Conservation (phyloP, 2,888 invertebrate species). For the Thera obeliscata region DNA sequence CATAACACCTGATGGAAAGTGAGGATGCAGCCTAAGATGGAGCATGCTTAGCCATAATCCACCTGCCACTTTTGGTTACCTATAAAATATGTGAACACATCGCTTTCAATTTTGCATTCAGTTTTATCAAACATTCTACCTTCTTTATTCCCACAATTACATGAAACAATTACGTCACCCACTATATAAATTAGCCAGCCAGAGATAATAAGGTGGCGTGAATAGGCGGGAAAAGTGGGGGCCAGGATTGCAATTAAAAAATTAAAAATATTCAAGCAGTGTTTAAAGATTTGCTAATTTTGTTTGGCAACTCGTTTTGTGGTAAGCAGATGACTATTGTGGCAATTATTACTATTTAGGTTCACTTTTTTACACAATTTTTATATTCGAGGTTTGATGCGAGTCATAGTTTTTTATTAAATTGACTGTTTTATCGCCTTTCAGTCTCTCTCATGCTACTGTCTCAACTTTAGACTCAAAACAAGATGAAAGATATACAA, state of each 20-base stretch:
- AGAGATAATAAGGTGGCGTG: constrained; percentile 21
- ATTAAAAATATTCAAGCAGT: constrained; percentile 17
- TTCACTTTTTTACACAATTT: neutral
- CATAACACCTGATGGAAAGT: too few species aligned
- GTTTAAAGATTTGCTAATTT: constrained; percentile 12
- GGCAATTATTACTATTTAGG: neutral
- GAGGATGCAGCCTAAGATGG: too few species aligned
- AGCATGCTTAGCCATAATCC: too few species aligned
- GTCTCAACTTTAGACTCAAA: too few species aligned
- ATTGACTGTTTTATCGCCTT: too few species aligned
- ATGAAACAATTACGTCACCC: neutral
- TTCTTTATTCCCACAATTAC: neutral
- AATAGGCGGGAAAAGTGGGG: constrained; percentile 7
- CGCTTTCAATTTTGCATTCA: neutral
- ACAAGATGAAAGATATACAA: too few species aligned
- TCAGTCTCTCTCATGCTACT: too few species aligned
- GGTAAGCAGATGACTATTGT: neutral
- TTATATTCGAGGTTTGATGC: neutral
- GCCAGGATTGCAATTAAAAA: constrained; percentile 1
- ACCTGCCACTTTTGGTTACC: too few species aligned
- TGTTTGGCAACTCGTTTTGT: neutral
- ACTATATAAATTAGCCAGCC: constrained; percentile 14
- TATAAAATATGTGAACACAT: too few species aligned
- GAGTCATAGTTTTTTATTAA: too few species aligned
- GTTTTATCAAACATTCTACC: neutral